Evolutionary conservation across 2,797 vertebrate species (phyloP).

Genomic region (Todus mexicanus): DNA sequence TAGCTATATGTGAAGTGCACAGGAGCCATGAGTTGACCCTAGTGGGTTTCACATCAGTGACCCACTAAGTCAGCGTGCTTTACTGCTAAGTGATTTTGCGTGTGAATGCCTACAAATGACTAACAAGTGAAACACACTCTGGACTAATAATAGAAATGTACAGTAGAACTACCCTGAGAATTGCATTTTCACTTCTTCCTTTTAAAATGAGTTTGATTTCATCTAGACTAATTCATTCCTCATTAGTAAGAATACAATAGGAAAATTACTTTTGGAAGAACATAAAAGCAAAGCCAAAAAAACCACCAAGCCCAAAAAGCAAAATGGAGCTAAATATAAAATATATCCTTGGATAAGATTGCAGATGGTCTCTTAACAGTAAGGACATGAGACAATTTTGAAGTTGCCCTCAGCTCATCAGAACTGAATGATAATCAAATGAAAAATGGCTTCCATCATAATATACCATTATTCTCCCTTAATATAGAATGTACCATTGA

Average conservation of each 20-base stretch:
- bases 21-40: neutral
- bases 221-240: constrained; percentile 31
- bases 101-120: neutral
- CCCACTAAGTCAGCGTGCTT: neutral
- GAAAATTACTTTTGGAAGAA: constrained; percentile 39
- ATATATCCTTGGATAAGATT: constrained; percentile 34
- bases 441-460: constrained; percentile 31
- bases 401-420: constrained; percentile 28
- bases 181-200: neutral
- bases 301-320: no score
- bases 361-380: constrained; percentile 26
- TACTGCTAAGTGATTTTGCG: neutral
- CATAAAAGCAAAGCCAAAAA: neutral
- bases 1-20: neutral
- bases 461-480: neutral
- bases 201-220: constrained; percentile 38
- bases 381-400: constrained; percentile 20
- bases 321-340: constrained; percentile 39
- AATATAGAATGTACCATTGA: neutral
- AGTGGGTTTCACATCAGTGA: neutral
- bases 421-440: constrained; percentile 45
- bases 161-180: neutral
- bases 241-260: constrained; percentile 38
- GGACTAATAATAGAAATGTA: neutral
- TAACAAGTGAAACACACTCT: neutral